Base-by-base conservation (phyloP, 2,113 vertebrate species). In the Anas platyrhynchos region DNA sequence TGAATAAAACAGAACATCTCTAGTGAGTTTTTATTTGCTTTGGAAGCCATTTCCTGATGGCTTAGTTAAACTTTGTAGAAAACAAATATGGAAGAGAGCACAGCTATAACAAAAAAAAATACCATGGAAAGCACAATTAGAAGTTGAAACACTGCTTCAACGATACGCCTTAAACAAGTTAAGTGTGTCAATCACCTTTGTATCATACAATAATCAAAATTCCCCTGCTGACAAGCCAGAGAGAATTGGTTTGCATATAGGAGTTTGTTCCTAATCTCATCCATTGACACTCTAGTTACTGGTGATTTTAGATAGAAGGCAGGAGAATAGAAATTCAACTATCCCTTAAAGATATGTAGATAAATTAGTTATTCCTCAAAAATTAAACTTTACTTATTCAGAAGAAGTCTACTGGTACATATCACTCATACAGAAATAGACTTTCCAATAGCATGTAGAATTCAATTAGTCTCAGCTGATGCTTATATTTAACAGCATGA, bases 401-500 rank as follows among this genome's bases (percentile, higher is more conserved):
- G 62, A 73, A 68, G 46, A 89, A 76, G 31, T 59, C 50, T 79
- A 56, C 44, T 81, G 38, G 22, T 92, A 82, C 34, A 13, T 32
- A 79, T 21, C 58, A 68, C 18, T 83, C 32, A 11, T 55, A 68
- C 15, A 86, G 56, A 56, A 97, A 74, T 17, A 72, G 34, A 31
- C 32, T 92, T 91, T 46, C 78, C 3, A 2, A 44, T 58, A 69
- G 23, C 52, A 52, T 23, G 8, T 48, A 23, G 74, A 67, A 93
- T 76, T 67, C n/a, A 62, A 79, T 65, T 76, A 88, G 44, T 59
- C 59, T 90, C 72, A 83, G 61, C 0, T 93, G 62, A 86, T 3
- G 1, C 71, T 88, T 89, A n/a, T 29, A 86, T 76, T 95, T 91
- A 93, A 90, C 55, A 77, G 50, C 26, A 81, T 61, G 68, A 88